Conservation (phyloP, 2,113 vertebrate genomes). For the Tragelaphus buxtoni region DNA sequence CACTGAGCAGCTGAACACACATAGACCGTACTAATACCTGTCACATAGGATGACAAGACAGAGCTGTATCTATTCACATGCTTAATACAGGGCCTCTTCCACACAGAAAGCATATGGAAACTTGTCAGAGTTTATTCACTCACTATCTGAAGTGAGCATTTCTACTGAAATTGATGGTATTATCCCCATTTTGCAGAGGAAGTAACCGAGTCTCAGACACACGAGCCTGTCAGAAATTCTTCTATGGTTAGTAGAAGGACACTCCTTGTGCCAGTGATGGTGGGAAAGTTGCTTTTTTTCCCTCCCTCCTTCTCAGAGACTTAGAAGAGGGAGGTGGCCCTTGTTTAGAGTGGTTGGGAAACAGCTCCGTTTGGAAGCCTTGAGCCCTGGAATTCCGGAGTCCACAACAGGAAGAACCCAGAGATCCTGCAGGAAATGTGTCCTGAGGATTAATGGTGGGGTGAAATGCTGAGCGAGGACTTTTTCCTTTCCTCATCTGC, state of each 20-base stretch:
- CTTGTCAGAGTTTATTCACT: neutral
- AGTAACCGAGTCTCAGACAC: neutral
- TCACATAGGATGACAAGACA: neutral
- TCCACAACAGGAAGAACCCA: slow-evolving; percentile 50
- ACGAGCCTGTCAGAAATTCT: neutral
- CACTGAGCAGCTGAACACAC: neutral
- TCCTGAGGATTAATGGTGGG: slow-evolving; percentile 40
- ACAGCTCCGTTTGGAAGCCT: neutral
- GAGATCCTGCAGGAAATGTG: slow-evolving; percentile 49
- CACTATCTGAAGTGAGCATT: neutral
- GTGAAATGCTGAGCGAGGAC: slow-evolving; percentile 34
- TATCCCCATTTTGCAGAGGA: neutral
- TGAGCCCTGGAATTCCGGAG: slow-evolving; percentile 13
- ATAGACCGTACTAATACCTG: neutral
- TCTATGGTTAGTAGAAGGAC: neutral
- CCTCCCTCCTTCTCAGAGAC: neutral
- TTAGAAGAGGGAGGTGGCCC: neutral
- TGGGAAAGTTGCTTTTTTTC: neutral
- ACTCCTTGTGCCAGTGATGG: no score
- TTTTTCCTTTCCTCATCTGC: slow-evolving; percentile 51
- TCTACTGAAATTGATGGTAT: neutral
- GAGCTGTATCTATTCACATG: neutral
- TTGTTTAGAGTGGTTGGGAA: neutral
- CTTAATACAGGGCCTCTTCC: neutral
- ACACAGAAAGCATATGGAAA: neutral